Conservation (phyloP, 2,113 vertebrate species). For the Tachysurus fulvidraco region DNA sequence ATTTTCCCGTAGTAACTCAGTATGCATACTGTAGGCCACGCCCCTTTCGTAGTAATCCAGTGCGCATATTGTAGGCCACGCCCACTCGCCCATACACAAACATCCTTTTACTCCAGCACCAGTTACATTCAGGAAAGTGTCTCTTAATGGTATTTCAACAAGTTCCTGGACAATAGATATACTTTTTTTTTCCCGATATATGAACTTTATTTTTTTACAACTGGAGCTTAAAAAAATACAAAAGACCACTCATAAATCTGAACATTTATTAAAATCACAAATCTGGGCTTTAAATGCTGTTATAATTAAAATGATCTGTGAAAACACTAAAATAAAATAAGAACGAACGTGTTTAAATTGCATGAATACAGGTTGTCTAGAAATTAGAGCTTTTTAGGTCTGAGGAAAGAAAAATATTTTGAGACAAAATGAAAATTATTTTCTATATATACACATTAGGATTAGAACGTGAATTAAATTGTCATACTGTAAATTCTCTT, state of each 20-base stretch:
- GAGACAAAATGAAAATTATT: not conserved
- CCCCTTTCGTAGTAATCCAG: not conserved
- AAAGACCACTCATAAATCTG: not conserved
- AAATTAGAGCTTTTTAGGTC: not conserved
- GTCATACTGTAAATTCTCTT: no score
- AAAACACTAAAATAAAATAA: not conserved
- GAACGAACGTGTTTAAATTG: not conserved
- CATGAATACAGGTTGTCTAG: not conserved
- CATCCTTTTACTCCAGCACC: slow-evolving; percentile 43
- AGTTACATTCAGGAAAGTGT: not conserved
- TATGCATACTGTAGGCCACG: not conserved
- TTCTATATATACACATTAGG: not conserved
- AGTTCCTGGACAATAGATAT: not conserved
- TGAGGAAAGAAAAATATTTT: not conserved
- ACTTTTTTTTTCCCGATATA: not conserved
- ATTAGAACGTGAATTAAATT: not conserved
- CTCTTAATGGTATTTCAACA: not conserved
- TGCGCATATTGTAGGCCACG: slow-evolving; percentile 28
- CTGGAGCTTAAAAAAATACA: no score
- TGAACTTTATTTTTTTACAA: no score
- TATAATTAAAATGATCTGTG: not conserved
- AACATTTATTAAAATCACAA: not conserved
- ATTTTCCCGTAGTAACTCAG: slow-evolving; percentile 49
- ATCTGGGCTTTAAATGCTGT: not conserved
- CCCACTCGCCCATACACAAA: slow-evolving; percentile 56